phyloP scores from a whole-genome alignment of 2,888 invertebrate genomes.

The Trissoscelio sp. region DNA sequence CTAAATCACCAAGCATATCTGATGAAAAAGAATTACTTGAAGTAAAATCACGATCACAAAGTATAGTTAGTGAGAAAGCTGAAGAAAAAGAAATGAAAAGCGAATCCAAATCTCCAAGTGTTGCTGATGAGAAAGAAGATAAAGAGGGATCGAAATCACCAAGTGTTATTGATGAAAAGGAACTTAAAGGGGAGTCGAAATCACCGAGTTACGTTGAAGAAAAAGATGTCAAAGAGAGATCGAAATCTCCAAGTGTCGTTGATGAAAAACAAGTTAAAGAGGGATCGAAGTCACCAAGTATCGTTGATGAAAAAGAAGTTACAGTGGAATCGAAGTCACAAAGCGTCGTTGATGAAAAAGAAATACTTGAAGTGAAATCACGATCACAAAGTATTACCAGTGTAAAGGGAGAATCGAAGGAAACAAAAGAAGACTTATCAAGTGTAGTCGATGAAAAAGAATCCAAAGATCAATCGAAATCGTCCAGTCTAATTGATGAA shows the following conservation, averaged over 20 bases:
- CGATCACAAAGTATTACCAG: too few relatives aligned
- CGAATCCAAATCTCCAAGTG: background rate
- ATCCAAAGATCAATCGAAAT: too few relatives aligned
- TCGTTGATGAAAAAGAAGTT: slow-evolving; percentile 35
- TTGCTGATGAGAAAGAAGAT: slow-evolving; percentile 14
- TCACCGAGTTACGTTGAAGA: slow-evolving; percentile 51
- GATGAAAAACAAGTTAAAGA: slow-evolving; percentile 32
- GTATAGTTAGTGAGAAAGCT: slow-evolving; percentile 25
- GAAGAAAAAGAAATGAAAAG: slow-evolving; percentile 12
- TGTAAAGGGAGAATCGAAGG: too few relatives aligned
- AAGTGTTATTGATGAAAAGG: slow-evolving; percentile 45
- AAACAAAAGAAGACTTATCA: too few relatives aligned
- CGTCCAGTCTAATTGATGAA: too few relatives aligned
- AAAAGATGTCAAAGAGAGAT: background rate
- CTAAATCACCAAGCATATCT: slow-evolving; percentile 53
- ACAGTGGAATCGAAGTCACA: too few relatives aligned
- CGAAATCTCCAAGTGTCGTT: slow-evolving; percentile 42
- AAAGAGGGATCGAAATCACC: slow-evolving; percentile 61
- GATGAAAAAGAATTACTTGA: slow-evolving; percentile 17
- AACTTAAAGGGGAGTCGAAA: slow-evolving; percentile 23
- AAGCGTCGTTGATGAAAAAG: too few relatives aligned
- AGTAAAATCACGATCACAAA: slow-evolving; percentile 50
- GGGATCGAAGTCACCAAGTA: slow-evolving; percentile 50
- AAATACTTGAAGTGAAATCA: slow-evolving; percentile 25
- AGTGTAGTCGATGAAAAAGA: too few relatives aligned